Conservation (phyloP, 2,797 vertebrate species). For the Lithobates pipiens region DNA sequence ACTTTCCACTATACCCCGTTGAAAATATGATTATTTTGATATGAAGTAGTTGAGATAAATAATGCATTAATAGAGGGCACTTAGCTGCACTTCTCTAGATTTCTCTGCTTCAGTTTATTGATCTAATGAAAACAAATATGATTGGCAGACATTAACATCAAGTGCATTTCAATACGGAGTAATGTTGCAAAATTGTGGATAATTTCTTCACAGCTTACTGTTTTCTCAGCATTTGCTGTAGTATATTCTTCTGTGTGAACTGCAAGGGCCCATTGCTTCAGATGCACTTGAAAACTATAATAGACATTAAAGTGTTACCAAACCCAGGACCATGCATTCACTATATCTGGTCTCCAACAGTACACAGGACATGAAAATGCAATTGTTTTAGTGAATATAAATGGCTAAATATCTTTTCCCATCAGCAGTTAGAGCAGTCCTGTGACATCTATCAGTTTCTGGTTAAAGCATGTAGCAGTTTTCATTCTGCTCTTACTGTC, state of each 20-base stretch:
- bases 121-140: constrained; percentile 8
- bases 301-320: too few relatives aligned
- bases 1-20: not conserved
- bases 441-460: too few relatives aligned
- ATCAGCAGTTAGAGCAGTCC: too few relatives aligned
- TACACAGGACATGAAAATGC: too few relatives aligned
- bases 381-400: too few relatives aligned
- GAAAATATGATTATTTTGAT: not conserved
- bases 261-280: not conserved
- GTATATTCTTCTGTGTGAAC: not conserved
- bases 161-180: not conserved
- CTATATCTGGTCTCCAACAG: too few relatives aligned
- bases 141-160: not conserved
- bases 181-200: not conserved
- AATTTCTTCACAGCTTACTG: not conserved
- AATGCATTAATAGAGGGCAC: not conserved
- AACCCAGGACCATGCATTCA: too few relatives aligned
- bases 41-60: not conserved
- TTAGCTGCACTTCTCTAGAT: not conserved
- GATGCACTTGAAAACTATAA: not conserved
- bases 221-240: not conserved
- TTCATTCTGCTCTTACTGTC: too few relatives aligned
- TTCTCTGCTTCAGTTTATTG: not conserved
- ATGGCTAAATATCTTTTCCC: too few relatives aligned
- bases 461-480: too few relatives aligned